phyloP scores from a whole-genome alignment of 2,888 invertebrate genomes.

The Globia sparganii region DNA sequence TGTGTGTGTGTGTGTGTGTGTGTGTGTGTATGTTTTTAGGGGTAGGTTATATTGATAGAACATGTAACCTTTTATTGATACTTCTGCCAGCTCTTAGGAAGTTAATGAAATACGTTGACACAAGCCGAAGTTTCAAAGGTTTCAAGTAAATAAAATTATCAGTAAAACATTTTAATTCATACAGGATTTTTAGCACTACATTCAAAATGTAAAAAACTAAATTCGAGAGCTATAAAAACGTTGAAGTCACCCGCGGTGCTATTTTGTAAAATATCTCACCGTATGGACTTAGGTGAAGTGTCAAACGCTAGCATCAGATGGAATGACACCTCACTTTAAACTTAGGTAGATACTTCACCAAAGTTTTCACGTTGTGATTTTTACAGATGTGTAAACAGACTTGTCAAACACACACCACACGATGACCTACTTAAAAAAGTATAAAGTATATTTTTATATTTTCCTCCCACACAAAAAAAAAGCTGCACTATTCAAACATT shows the following conservation, averaged over 20 bases:
- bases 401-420: background rate
- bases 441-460: conserved; percentile 12
- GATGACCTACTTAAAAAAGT: conserved; percentile 31
- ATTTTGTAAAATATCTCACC: background rate
- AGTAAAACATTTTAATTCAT: background rate
- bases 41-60: background rate
- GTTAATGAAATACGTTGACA: background rate
- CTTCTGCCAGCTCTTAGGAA: background rate
- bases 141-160: background rate
- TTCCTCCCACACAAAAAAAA: conserved; percentile 7
- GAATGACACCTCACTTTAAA: background rate
- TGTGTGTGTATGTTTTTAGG: background rate
- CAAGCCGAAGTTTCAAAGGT: background rate
- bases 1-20: background rate
- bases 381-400: background rate
- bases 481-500: conserved; percentile 17
- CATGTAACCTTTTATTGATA: too few relatives aligned
- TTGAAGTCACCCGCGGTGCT: background rate
- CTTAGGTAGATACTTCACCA: background rate
- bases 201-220: background rate
- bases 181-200: background rate
- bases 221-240: background rate
- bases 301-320: background rate
- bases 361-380: background rate
- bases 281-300: background rate